Evolutionary conservation across 2,888 invertebrate genomes (phyloP), one percentile per base, ranked within the genome.

Genomic region (Choreutis nemorana): DNA sequence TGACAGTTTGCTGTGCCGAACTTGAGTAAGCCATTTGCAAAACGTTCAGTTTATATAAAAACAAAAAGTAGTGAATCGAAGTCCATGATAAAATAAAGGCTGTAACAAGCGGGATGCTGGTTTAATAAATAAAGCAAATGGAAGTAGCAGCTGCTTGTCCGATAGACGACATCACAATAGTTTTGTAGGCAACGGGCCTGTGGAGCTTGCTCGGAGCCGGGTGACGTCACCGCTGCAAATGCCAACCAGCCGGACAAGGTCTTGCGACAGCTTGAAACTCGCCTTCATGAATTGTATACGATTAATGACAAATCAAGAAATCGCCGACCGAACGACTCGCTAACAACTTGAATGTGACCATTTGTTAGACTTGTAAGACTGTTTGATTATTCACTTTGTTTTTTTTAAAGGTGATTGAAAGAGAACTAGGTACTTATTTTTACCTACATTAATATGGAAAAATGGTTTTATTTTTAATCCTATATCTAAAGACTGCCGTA

Each of bases 191-290:
- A 27, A 14, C 27, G 23, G 9, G 20, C 11, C 7, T 29, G 35
- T 43, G 36, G 41, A 40, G 39, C 48, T 56, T 60, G 58, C 64
- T 52, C 40, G 41, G 40, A 41, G 40, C 35, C 33, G 38, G 28
- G 43, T 72, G 66, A 67, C 70, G 68, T 70, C 67, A 72, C 46
- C 33, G 45, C 43, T 55, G 56, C 55, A 60, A 64, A 64, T 61
- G 51, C 57, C 61, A 63, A 61, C 58, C 50, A 53, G 55, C 52
- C 47, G 50, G 46, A 52, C 64, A 55, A 65, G 63, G 61, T 51
- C 61, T 62, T 55, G 58, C 50, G 56, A 56, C 60, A 56, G 52
- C 46, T 41, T 35, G 43, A 37, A 35, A 33, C 32, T 34, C 36
- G 9, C 25, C 13, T 30, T 8, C 20, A 13, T n/a, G n/a, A n/a